A percentile compares a stretch with the other conserved stretches of the same genome.
These are phyloP conservation scores for Geococcyx californianus DNA, from an alignment of 2,113 vertebrate species.

Conservation along the genomic window DNA sequence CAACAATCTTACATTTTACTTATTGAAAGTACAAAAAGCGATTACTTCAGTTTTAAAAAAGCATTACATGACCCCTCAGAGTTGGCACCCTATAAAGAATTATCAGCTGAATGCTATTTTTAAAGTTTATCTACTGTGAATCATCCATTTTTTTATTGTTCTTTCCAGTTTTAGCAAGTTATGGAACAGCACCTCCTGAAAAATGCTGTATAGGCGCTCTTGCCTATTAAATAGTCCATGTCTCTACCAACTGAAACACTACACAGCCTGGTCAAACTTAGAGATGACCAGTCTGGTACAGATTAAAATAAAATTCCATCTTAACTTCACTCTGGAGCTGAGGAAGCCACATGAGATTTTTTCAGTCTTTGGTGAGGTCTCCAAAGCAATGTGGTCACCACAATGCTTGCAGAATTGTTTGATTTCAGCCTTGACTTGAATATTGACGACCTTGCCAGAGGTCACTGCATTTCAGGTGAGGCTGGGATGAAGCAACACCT, in stretches of 20 bases:
- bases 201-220: not conserved
- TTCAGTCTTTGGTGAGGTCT: not conserved
- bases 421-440: not conserved
- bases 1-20: not conserved
- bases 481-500: not conserved
- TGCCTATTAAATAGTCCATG: not conserved
- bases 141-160: not conserved
- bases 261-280: not conserved
- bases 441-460: not conserved
- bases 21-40: not conserved
- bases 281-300: not conserved
- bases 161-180: not conserved
- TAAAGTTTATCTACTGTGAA: not conserved
- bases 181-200: not conserved
- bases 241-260: not conserved
- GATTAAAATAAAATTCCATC: not conserved
- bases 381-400: not conserved
- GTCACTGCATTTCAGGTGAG: not conserved
- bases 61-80: not conserved
- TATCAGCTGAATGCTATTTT: not conserved
- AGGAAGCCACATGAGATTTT: not conserved
- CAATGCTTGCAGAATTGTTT: not conserved
- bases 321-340: not conserved
- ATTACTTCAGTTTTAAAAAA: not conserved
- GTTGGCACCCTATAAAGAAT: not conserved